Conservation (phyloP, 1,140 invertebrate genomes). For the Hycleus phaleratus region DNA sequence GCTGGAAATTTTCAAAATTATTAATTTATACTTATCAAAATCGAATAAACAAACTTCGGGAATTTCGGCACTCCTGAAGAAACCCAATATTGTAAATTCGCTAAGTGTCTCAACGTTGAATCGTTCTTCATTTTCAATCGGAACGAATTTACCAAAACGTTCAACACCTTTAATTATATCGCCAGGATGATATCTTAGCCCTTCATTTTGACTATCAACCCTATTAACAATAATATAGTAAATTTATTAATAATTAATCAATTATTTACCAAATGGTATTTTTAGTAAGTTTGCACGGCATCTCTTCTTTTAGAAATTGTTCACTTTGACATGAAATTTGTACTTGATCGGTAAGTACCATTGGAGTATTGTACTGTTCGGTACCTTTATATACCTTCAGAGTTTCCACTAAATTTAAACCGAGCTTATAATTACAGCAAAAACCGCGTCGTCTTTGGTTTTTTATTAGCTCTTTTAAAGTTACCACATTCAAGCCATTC, state of each 20-base stretch:
- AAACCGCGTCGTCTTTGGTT: constrained; percentile 1
- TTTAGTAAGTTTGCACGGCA: constrained; percentile 13
- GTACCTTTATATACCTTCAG: constrained; percentile 5
- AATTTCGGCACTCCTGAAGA: constrained; percentile 13
- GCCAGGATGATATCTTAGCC: constrained; percentile 9
- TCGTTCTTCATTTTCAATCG: constrained; percentile 15
- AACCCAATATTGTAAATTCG: constrained; percentile 19
- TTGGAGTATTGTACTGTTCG: no score
- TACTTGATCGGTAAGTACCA: no score
- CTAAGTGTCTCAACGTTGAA: constrained; percentile 17
- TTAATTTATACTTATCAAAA: constrained; percentile 14
- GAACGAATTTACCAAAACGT: constrained; percentile 22
- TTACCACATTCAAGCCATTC: background rate
- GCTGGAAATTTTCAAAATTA: background rate
- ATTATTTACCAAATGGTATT: constrained; percentile 1
- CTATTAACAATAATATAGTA: constrained; percentile 3
- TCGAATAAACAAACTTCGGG: constrained; percentile 22
- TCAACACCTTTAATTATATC: constrained; percentile 20
- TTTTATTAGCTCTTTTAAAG: background rate
- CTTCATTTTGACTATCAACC: constrained; percentile 17
- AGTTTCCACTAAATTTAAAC: constrained; percentile 18
- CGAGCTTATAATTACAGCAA: constrained; percentile 17
- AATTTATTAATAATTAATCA: background rate
- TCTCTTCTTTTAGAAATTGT: background rate
- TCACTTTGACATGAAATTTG: no score